Conservation (phyloP, 2,113 vertebrate genomes). For the Oenanthe oenanthe region DNA sequence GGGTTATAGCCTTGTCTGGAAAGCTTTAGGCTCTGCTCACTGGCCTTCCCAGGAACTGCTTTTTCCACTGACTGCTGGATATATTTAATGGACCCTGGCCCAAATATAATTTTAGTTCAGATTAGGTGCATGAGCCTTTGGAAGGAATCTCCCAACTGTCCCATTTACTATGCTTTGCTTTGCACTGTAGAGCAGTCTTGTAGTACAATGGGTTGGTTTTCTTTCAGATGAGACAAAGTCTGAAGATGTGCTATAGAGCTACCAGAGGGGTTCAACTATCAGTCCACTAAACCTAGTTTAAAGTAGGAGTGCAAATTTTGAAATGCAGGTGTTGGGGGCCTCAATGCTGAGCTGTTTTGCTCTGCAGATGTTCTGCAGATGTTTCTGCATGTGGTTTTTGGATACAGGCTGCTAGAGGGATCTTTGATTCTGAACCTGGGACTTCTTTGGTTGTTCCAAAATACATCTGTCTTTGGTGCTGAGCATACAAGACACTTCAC, state of each 20-base stretch:
- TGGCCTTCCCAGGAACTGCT: not conserved
- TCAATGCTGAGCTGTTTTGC: not conserved
- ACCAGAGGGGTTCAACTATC: rapidly evolving
- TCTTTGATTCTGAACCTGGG: not conserved
- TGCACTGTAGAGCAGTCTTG: not conserved
- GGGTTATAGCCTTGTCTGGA: not conserved
- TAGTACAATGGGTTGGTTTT: not conserved
- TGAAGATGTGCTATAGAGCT: not conserved
- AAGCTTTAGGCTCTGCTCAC: not conserved
- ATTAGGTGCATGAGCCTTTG: not conserved
- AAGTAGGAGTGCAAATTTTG: not conserved
- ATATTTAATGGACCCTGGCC: not conserved
- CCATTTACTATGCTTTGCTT: not conserved
- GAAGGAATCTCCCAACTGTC: not conserved
- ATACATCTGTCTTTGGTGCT: not conserved
- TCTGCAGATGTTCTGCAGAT: not conserved
- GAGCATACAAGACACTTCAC: not conserved
- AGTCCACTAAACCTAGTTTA: not conserved
- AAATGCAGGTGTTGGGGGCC: not conserved
- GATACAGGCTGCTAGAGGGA: not conserved
- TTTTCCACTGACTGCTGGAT: not conserved
- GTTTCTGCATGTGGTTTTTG: not conserved
- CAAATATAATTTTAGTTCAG: not conserved
- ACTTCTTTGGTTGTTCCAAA: not conserved
- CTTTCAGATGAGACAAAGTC: not conserved